Evolutionary conservation across 2,888 invertebrate genomes (phyloP).

Genomic region (Ormyrus rosae): DNA sequence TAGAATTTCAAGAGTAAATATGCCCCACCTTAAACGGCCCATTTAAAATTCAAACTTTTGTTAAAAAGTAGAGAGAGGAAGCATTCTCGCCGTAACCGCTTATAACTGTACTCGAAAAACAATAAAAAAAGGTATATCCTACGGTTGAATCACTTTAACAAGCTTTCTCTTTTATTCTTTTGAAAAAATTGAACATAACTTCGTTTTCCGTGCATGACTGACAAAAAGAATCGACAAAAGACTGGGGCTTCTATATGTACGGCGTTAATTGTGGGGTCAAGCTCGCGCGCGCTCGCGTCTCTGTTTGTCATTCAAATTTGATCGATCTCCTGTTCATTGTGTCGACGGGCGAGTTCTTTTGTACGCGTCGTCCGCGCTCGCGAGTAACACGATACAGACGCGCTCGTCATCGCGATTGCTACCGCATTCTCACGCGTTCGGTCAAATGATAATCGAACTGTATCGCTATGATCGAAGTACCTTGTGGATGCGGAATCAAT

Average conservation of each 20-base stretch:
- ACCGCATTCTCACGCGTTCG: constrained; percentile 1
- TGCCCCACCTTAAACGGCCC: no score
- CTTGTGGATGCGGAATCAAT: constrained; percentile 41
- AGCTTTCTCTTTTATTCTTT: no score
- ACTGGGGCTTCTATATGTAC: background rate
- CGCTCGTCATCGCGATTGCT: background rate
- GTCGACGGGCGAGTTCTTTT: constrained; percentile 36
- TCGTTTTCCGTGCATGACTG: no score
- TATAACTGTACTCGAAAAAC: no score
- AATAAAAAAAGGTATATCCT: no score
- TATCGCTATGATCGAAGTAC: constrained; percentile 32
- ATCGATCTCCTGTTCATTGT: constrained; percentile 51
- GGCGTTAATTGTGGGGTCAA: constrained; percentile 47
- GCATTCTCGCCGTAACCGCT: no score
- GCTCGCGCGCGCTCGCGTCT: background rate
- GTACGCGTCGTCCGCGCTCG: constrained; percentile 10
- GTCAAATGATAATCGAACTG: background rate
- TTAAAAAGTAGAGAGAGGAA: no score
- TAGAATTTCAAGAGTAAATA: no score
- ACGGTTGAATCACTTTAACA: no score
- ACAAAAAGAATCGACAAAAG: constrained; percentile 21
- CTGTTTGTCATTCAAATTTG: constrained; percentile 50
- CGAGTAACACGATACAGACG: background rate
- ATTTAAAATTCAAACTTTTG: no score
- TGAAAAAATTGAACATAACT: no score